Base-by-base conservation (phyloP, 2,797 vertebrate genomes). In the Limnodromus scolopaceus region DNA sequence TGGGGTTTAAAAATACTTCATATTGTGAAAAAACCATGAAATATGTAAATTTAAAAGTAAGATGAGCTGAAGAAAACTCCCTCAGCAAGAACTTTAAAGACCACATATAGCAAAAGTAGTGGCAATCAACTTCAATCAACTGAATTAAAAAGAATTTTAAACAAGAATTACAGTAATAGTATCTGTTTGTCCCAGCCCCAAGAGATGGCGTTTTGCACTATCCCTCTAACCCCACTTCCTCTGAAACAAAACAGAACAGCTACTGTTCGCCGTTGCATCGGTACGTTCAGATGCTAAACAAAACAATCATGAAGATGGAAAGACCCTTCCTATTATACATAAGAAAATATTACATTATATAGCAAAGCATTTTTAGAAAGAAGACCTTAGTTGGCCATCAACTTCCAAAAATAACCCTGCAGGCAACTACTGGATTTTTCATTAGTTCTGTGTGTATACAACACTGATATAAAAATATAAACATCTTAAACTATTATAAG, bases 281-380 rank as follows among this genome's bases (percentile, higher is more conserved):
- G 6, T 20, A 94, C 76, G 14, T 83, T 68, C 16, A 82, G 23
- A 75, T 3, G 18, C 13, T 41, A 68, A 53, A 61, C 19, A 19
- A 54, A 64, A 76, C 18, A 65, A 74, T 77, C 0, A 18, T 8
- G 30, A 74, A 69, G 28, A 61, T 16, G 25, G 27, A 61, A 25
- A 66, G 23, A 46, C 11, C 6, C 6, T 53, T 80, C 51, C 36
- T 36, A 22, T 28, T 32, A n/a, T 4, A 86, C 0, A 6, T 6
- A 72, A 43, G 25, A 58, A 84, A 89, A 83, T 16, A n/a, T 6
- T 25, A 46, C 5, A 38, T 39, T 48, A 49, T 38, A 83, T 34
- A 63, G 36, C 46, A 84, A 96, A 70, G 36, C 30, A 92, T 41
- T 81, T 86, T 36, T 77, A 74, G 74, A 82, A 97, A 92, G 36